Evolutionary conservation across 2,888 invertebrate genomes (phyloP).

Genomic region (Imbricaverruca yamaguchii): DNA sequence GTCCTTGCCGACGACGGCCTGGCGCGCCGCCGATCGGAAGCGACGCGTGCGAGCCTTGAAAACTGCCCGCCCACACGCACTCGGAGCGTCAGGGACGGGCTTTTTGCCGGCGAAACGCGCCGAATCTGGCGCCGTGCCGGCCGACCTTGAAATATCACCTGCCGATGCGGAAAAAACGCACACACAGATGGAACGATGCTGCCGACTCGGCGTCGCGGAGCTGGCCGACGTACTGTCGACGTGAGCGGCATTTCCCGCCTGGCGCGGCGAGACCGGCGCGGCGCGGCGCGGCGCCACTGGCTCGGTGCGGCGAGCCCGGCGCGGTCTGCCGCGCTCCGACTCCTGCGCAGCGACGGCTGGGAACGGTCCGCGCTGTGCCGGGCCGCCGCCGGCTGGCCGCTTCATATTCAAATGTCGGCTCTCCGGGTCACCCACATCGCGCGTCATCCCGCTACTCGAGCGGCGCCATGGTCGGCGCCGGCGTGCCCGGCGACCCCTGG

Average conservation of each 20-base stretch:
- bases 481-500: background rate
- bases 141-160: no score
- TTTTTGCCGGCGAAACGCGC: background rate
- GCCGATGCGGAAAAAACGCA: no score
- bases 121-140: no score
- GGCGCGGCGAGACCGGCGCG: no score
- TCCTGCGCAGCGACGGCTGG: no score
- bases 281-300: no score
- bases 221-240: no score
- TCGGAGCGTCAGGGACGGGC: background rate
- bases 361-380: background rate
- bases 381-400: background rate
- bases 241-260: no score
- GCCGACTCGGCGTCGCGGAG: no score
- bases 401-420: conserved; percentile 10
- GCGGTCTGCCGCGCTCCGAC: no score
- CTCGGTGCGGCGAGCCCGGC: no score
- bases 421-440: background rate
- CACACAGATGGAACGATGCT: no score
- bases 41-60: background rate
- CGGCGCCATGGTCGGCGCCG: background rate
- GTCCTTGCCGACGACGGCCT: conserved; percentile 9
- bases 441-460: conserved; percentile 2
- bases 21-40: background rate
- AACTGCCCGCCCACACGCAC: background rate